These are phyloP conservation scores for Illadopsis cleaveri DNA, from an alignment of 2,113 vertebrate genomes.

Conservation along the genomic window DNA sequence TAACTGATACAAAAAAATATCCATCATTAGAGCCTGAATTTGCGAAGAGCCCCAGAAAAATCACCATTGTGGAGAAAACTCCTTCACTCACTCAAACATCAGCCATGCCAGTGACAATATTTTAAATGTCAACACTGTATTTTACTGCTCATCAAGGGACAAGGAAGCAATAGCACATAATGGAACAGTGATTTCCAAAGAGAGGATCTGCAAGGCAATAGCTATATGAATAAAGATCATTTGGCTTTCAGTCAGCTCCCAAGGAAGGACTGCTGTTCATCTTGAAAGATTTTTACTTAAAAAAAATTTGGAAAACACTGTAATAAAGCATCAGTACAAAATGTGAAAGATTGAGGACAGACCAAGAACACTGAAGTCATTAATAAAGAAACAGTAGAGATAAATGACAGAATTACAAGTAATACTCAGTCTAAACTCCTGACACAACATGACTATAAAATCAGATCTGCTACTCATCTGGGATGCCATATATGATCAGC, in stretches of 20 bases:
- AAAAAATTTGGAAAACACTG: constrained; percentile 22
- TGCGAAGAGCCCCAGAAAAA: background rate
- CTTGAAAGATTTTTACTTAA: constrained; percentile 8
- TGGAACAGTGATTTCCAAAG: constrained; percentile 21
- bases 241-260: constrained; percentile 3
- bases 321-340: constrained; percentile 33
- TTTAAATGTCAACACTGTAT: constrained; percentile 3
- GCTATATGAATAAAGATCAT: background rate
- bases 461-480: background rate
- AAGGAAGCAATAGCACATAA: background rate
- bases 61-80: background rate
- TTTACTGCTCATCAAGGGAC: background rate
- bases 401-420: constrained; percentile 40
- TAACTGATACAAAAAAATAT: background rate
- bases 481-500: background rate
- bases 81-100: background rate
- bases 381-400: constrained; percentile 25
- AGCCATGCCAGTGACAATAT: background rate
- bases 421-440: background rate
- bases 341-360: constrained; percentile 50
- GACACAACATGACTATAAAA: constrained; percentile 10
- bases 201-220: background rate
- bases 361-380: background rate
- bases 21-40: background rate
- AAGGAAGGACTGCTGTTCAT: background rate